These are phyloP conservation scores for Entomobrya proxima DNA, from an alignment of 2,888 invertebrate genomes.

Conservation along the genomic window DNA sequence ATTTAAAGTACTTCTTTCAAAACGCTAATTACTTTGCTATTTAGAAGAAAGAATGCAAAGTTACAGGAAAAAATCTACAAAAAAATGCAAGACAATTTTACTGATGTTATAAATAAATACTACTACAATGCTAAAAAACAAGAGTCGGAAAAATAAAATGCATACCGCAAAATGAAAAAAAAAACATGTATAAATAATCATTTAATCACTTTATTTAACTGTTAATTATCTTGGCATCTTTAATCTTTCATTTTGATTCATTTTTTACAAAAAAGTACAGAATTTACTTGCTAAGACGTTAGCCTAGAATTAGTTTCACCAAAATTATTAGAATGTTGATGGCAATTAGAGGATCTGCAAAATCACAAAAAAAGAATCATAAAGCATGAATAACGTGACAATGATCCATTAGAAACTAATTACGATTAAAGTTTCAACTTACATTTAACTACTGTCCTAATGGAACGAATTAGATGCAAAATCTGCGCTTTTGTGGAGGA, in stretches of 20 bases:
- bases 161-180: slow-evolving; percentile 56
- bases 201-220: neutral
- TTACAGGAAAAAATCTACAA: slow-evolving; percentile 59
- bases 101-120: slow-evolving; percentile 68
- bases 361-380: slow-evolving; percentile 77
- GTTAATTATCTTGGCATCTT: neutral
- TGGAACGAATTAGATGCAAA: slow-evolving; percentile 92
- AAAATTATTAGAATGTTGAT: slow-evolving; percentile 91
- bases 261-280: neutral
- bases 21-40: slow-evolving; percentile 45
- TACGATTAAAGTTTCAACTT: slow-evolving; percentile 78
- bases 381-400: no score
- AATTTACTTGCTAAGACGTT: slow-evolving; percentile 75
- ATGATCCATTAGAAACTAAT: neutral
- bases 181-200: neutral
- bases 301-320: slow-evolving; percentile 93
- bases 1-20: no score
- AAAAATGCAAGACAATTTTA: slow-evolving; percentile 69
- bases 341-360: slow-evolving; percentile 96
- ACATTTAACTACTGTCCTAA: slow-evolving; percentile 98
- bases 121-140: slow-evolving; percentile 65
- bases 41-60: slow-evolving; percentile 22
- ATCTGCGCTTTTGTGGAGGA: slow-evolving; percentile 91
- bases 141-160: slow-evolving; percentile 64
- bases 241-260: neutral